A percentile compares a stretch with the other conserved stretches of the same genome.
These are phyloP conservation scores for Lamellibrachia columna DNA, from an alignment of 2,888 invertebrate genomes.

Conservation along the genomic window DNA sequence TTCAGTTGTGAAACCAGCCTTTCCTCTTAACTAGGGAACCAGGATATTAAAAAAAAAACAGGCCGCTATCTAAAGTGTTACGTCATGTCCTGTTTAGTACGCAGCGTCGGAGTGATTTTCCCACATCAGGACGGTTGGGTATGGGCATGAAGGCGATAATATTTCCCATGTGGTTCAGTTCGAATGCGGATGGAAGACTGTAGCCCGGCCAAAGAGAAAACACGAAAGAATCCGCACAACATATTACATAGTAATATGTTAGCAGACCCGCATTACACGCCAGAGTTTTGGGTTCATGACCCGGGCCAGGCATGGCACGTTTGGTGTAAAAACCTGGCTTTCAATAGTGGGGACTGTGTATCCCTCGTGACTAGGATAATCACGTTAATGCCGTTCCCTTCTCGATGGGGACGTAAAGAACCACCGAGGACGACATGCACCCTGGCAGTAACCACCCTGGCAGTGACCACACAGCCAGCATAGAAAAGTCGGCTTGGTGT, in stretches of 20 bases:
- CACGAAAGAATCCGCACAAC: not conserved
- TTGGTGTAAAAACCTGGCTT: not conserved
- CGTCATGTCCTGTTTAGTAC: not conserved
- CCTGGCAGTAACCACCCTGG: no score
- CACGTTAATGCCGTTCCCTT: not conserved
- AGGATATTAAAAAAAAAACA: no score
- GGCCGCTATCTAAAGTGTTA: no score
- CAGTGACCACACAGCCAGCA: no score
- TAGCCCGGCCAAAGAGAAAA: not conserved
- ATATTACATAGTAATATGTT: not conserved
- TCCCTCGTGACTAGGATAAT: not conserved
- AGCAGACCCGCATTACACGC: not conserved
- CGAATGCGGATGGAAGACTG: no score
- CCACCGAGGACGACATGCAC: not conserved
- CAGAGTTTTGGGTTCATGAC: not conserved
- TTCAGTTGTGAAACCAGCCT: not conserved
- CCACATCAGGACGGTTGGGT: not conserved
- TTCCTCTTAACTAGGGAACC: not conserved
- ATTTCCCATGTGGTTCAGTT: no score
- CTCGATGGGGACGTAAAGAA: not conserved
- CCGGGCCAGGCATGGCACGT: not conserved
- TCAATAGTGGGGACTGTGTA: not conserved
- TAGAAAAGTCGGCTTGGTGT: no score
- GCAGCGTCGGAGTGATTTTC: not conserved
- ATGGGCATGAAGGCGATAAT: no score